phyloP scores from a whole-genome alignment of 1,140 invertebrate genomes.

The Palaemon carinicauda region DNA sequence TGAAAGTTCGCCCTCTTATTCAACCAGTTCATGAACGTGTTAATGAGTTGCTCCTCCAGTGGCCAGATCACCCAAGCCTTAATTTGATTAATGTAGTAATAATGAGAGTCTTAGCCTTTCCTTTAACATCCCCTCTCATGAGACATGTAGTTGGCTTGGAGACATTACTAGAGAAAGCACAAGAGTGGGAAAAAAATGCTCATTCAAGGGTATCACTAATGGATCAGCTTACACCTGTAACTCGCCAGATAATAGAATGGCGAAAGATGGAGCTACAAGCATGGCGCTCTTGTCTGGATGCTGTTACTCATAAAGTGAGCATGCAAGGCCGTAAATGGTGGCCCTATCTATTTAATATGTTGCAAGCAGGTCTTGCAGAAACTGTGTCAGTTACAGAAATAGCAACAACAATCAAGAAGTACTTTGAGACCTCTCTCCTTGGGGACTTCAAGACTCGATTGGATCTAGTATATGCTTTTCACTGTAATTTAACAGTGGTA shows the following conservation, averaged over 20 bases:
- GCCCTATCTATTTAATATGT: constrained; percentile 51
- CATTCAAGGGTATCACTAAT: constrained; percentile 79
- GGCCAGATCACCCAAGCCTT: constrained; percentile 90
- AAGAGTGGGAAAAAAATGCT: constrained; percentile 63
- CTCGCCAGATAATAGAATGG: constrained; percentile 87
- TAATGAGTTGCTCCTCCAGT: constrained; percentile 77
- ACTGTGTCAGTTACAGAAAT: constrained; percentile 65
- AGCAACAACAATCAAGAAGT: constrained; percentile 72
- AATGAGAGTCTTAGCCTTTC: constrained; percentile 79
- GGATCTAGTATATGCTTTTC: constrained; percentile 80
- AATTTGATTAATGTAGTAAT: constrained; percentile 75
- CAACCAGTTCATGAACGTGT: constrained; percentile 72
- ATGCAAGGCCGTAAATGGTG: constrained; percentile 52
- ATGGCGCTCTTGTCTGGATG: constrained; percentile 81
- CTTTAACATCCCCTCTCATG: constrained; percentile 82
- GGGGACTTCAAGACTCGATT: constrained; percentile 85
- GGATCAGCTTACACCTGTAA: constrained; percentile 75
- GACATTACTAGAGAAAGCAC: constrained; percentile 78
- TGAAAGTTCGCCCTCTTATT: constrained; percentile 76
- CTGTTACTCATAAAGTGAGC: constrained; percentile 65
- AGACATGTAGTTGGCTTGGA: constrained; percentile 91
- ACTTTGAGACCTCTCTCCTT: constrained; percentile 84
- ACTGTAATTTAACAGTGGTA: constrained; percentile 75
- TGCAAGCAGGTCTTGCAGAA: constrained; percentile 63
- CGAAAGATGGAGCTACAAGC: constrained; percentile 86